Evolutionary conservation across 2,797 vertebrate species (phyloP), one percentile per base, ranked within the genome.

Genomic region (Limosa lapponica): DNA sequence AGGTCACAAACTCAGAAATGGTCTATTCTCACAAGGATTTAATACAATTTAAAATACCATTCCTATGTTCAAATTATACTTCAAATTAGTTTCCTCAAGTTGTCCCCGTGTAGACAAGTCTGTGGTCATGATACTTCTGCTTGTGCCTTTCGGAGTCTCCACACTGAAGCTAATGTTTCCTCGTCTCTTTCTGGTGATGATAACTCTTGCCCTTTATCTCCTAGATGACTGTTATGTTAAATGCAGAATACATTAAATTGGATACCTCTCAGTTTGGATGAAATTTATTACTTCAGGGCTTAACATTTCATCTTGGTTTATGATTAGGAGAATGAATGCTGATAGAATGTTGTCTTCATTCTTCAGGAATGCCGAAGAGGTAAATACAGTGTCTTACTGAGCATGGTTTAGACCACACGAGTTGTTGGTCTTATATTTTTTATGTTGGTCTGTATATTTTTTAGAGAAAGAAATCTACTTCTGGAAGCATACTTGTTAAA

Each of bases 291-390:
- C 95, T 87, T 62, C 67, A 81, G 92, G 91, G 91, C 90, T 95
- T 95, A 95, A 82, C 37, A 89, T 94, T 96, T 97, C 83, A 91
- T 95, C 91, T 97, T 89, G 82, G 64, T 46, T 87, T 90, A 74
- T 82, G 69, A 77, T 86, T 73, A 84, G 69, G 87, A 93, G 75
- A 52, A 71, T 92, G 89, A 97, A 95, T 87, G 89, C 52, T 87
- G 84, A 96, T 89, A 91, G 83, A 94, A 48, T 32, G 77, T 94
- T 95, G 32, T 70, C 87, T 96, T 97, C 78, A 87, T 86, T 93
- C 93, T 96, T 44, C 89, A 85, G 87, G 90, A 96, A 89, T 93
- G 85, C 64, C 2, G 5, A 62, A 91, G 94, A 96, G 88, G 94
- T 93, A 62, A 79, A 89, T 43, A 41, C 39, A 20, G 57, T 66